Base-by-base conservation (phyloP, 2,113 vertebrate genomes). In the Catharus minimus region DNA sequence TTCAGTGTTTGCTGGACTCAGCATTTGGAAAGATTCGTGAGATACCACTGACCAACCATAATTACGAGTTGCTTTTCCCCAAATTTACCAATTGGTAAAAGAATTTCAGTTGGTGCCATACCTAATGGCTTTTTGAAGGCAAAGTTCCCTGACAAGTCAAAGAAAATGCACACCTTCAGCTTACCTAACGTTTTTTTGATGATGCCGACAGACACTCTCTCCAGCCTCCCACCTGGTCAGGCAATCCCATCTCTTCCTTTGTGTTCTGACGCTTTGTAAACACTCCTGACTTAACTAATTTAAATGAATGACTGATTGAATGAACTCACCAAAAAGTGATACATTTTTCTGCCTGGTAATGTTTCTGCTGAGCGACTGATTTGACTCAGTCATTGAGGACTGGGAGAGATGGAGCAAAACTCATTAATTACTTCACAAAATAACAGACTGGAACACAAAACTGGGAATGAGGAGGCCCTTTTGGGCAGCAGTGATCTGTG, bases 211-310 rank as follows among this genome's bases (percentile, higher is more conserved):
- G 18, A 56, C 27, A 52, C 0, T 44, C 21, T 60, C 30, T 23
- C n/a, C 23, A 38, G 58, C 8, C 15, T 56, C 15, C n/a, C 36
- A 56, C 8, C 9, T 1, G 0, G 23, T 32, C 41, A 69, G 7
- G 24, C 7, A 83, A 27, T 61, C 24, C 8, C 82, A 61, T 41
- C 19, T 77, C 55, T 33, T 75, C 27, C 64, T 77, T 52, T n/a
- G 8, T 61, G 39, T 15, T 36, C 26, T 53, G 43, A n/a, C 20
- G 43, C 43, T 89, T 56, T 32, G 23, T 28, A 41, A 47, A 64
- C 10, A 23, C 21, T 72, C 30, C 30, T 50, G 19, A 65, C 17
- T 38, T 23, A 41, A 78, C 10, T 17, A 56, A 92, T 11, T 36
- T 38, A 80, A 75, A 86, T 15, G 58, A 88, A 43, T 5, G 21